These are phyloP conservation scores for Empidonax traillii DNA, from an alignment of 2,113 vertebrate genomes.

Conservation along the genomic window DNA sequence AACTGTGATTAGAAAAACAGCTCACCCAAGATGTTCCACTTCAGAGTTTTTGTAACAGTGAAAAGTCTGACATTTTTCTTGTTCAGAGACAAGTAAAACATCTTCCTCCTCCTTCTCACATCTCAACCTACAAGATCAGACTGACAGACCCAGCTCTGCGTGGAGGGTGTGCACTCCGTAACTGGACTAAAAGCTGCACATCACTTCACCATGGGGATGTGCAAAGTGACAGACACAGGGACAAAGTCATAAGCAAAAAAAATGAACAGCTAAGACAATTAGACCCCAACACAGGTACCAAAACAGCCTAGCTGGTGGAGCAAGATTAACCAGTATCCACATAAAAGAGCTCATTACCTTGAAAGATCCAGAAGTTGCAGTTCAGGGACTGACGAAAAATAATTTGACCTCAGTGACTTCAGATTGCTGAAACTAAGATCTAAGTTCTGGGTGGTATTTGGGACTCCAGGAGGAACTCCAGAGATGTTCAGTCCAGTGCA, in stretches of 20 bases:
- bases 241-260: neutral
- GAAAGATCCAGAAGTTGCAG: slow-evolving; percentile 74
- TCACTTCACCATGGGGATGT: neutral
- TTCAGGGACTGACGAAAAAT: slow-evolving; percentile 66
- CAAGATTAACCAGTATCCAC: neutral
- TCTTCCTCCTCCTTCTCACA: neutral
- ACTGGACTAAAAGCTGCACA: neutral
- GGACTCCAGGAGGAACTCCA: slow-evolving; percentile 58
- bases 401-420: slow-evolving; percentile 25
- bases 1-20: slow-evolving; percentile 27
- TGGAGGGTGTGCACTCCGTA: neutral
- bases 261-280: neutral
- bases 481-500: slow-evolving; percentile 63
- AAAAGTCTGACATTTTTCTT: slow-evolving; percentile 34
- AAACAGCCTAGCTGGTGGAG: neutral
- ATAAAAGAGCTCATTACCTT: slow-evolving; percentile 60
- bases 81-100: slow-evolving; percentile 17
- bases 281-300: neutral
- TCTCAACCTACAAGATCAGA: neutral
- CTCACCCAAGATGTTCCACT: slow-evolving; percentile 15
- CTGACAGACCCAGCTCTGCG: neutral
- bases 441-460: slow-evolving; percentile 59
- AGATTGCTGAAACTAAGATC: slow-evolving; percentile 79
- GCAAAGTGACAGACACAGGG: neutral
- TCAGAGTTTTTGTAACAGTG: neutral